These are phyloP conservation scores for Hipparchia semele DNA, from an alignment of 2,888 invertebrate genomes.

Conservation along the genomic window DNA sequence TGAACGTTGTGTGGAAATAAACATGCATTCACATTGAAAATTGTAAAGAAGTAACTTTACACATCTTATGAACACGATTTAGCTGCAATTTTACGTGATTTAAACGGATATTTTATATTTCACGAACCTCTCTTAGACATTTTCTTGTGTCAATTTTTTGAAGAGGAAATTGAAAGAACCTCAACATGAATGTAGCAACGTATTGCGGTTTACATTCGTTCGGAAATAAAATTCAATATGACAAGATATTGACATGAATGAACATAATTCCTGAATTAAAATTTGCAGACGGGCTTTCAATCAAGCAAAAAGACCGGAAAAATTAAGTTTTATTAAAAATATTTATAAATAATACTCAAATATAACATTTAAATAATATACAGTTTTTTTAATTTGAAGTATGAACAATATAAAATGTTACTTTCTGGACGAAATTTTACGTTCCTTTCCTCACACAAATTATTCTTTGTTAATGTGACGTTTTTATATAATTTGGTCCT, in stretches of 20 bases:
- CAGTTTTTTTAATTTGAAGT: no score
- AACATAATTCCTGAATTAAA: no score
- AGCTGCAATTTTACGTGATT: constrained; percentile 60
- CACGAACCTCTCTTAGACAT: constrained; percentile 88
- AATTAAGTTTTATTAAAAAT: no score
- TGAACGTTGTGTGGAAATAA: constrained; percentile 58
- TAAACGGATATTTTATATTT: constrained; percentile 72
- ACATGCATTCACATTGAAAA: constrained; percentile 46
- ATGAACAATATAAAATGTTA: neutral
- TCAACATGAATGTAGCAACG: constrained; percentile 55
- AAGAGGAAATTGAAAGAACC: constrained; percentile 73
- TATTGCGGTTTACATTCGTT: constrained; percentile 37
- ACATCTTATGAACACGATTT: constrained; percentile 46
- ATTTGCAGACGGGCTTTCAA: no score
- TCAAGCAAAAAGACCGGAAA: no score
- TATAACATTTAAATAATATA: no score
- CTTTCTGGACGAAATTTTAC: neutral
- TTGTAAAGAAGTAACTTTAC: constrained; percentile 40
- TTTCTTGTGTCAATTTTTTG: constrained; percentile 82
- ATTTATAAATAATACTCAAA: no score
- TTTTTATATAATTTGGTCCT: neutral
- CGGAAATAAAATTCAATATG: constrained; percentile 25
- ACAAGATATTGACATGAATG: no score
- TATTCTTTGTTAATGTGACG: neutral
- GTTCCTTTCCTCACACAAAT: neutral